A percentile compares a stretch with the other conserved stretches of the same genome.
Evolutionary conservation across 2,888 invertebrate genomes (phyloP).

Genomic region (Rotaria sp.): DNA sequence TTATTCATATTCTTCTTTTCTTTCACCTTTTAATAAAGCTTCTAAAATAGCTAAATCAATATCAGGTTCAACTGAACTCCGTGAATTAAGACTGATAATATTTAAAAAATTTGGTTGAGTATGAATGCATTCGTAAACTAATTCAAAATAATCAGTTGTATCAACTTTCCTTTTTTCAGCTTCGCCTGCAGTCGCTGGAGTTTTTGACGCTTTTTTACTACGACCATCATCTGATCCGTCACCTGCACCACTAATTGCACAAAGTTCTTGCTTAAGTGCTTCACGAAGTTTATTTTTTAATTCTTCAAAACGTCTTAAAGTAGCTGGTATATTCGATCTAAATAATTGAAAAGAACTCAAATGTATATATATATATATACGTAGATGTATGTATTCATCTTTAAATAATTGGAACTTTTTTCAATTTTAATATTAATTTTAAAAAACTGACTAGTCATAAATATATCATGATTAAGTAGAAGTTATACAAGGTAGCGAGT

Average conservation of each 20-base stretch:
- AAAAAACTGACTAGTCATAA: too few relatives aligned
- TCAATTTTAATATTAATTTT: too few relatives aligned
- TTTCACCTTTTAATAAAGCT: constrained; percentile 51
- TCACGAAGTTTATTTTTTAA: not conserved
- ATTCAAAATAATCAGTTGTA: not conserved
- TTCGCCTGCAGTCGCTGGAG: not conserved
- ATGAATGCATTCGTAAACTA: constrained; percentile 4
- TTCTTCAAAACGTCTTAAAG: not conserved
- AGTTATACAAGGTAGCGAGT: too few relatives aligned
- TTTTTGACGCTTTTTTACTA: not conserved
- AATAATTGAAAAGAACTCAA: not conserved
- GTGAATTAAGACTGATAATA: not conserved
- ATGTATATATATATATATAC: too few relatives aligned
- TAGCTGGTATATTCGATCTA: not conserved
- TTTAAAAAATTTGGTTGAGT: not conserved
- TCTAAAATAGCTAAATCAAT: constrained; percentile 53
- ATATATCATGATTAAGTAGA: too few relatives aligned
- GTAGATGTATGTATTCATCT: too few relatives aligned
- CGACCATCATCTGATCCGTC: not conserved
- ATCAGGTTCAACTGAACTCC: constrained; percentile 42
- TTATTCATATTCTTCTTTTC: not conserved
- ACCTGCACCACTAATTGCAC: not conserved
- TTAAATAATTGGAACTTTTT: too few relatives aligned
- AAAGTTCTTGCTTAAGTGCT: not conserved
- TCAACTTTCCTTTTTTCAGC: not conserved